Evolutionary conservation across 2,797 vertebrate genomes (phyloP).

Genomic region (Chromobotia macracanthus): DNA sequence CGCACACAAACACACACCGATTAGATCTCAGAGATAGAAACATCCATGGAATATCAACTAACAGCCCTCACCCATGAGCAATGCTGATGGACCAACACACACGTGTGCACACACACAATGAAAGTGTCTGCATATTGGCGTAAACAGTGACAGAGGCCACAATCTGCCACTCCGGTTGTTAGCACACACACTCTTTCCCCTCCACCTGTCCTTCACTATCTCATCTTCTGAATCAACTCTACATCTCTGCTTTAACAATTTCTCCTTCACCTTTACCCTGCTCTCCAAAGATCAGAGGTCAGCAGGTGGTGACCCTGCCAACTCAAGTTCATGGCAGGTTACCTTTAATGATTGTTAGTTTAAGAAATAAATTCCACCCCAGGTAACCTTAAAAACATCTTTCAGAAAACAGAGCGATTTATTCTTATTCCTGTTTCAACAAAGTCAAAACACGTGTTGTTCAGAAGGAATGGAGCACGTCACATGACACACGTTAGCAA

Average conservation of each 20-base stretch:
- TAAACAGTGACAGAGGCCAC: not conserved
- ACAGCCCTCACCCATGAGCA: slow-evolving; percentile 80
- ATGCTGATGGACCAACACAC: slow-evolving; percentile 68
- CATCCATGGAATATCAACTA: slow-evolving; percentile 85
- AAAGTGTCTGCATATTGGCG: not conserved
- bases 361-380: not conserved
- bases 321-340: slow-evolving; percentile 61
- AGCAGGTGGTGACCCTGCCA: slow-evolving; percentile 55
- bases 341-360: not conserved
- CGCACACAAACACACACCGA: slow-evolving; percentile 57
- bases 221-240: slow-evolving; percentile 1
- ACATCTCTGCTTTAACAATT: too few relatives aligned
- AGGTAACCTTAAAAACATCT: not conserved
- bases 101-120: slow-evolving; percentile 29
- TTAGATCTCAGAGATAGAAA: slow-evolving; percentile 85
- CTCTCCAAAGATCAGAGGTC: slow-evolving; percentile 75
- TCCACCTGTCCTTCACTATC: slow-evolving; percentile 12
- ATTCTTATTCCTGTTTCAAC: not conserved
- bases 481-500: too few relatives aligned
- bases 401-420: not conserved
- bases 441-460: not conserved
- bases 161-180: slow-evolving; percentile 20
- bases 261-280: not conserved
- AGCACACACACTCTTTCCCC: slow-evolving; percentile 14
- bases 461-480: not conserved